phyloP scores from a whole-genome alignment of 2,888 invertebrate species.

The Epiblema foenella region DNA sequence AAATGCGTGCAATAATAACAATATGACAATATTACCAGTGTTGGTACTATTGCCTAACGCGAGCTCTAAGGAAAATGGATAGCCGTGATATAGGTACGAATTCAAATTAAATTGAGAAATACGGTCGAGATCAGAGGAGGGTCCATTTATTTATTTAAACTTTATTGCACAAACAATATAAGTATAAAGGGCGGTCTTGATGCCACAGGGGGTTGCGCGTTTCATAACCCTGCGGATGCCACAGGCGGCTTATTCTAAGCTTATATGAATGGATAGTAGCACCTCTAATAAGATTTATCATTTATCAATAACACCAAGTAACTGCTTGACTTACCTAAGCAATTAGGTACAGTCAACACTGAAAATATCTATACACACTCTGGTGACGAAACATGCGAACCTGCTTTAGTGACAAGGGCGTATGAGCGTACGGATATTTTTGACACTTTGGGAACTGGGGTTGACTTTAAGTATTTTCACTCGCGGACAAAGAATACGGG shows the following conservation, averaged over 20 bases:
- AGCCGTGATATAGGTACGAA: constrained; percentile 59
- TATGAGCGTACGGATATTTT: too few species aligned
- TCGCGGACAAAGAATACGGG: too few species aligned
- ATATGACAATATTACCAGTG: not conserved
- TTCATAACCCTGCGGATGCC: constrained; percentile 61
- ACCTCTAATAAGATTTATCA: not conserved
- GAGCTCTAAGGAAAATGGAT: constrained; percentile 45
- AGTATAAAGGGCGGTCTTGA: too few species aligned
- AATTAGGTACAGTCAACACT: not conserved
- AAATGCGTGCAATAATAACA: not conserved
- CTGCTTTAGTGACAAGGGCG: too few species aligned
- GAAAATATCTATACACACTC: too few species aligned
- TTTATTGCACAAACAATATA: too few species aligned
- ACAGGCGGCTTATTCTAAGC: constrained; percentile 61
- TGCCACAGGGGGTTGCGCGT: too few species aligned
- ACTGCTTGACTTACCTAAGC: not conserved
- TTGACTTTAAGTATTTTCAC: too few species aligned
- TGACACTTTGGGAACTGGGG: too few species aligned
- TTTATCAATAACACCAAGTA: not conserved
- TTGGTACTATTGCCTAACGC: not conserved
- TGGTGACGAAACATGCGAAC: too few species aligned
- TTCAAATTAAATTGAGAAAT: constrained; percentile 61
- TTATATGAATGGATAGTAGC: constrained; percentile 26
- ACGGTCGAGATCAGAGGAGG: constrained; percentile 55
- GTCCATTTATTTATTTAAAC: too few species aligned